phyloP scores from a whole-genome alignment of 1,140 invertebrate genomes.

The Neomicropteryx cornuta region DNA sequence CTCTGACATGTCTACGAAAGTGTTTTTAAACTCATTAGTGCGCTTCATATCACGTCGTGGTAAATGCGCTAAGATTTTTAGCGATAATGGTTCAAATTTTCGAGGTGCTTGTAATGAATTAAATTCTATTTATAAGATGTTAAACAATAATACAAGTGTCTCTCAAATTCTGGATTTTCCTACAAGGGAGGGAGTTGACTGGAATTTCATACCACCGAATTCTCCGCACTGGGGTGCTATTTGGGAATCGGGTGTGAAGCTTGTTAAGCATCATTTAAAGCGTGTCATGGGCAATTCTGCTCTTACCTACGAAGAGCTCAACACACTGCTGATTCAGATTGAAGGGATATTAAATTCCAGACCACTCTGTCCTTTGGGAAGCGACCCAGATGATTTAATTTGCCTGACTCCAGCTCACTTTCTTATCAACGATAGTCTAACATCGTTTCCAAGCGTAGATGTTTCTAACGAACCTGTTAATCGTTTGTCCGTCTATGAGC shows the following conservation, averaged over 20 bases:
- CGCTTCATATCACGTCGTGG: conserved; percentile 24
- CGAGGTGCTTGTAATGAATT: conserved; percentile 11
- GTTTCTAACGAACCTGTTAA: not conserved
- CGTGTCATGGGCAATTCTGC: conserved; percentile 12
- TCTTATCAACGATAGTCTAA: conserved; percentile 20
- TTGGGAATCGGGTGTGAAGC: conserved; percentile 20
- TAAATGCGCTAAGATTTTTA: conserved; percentile 14
- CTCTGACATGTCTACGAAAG: conserved; percentile 8
- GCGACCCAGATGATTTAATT: conserved; percentile 16
- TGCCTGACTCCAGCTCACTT: conserved; percentile 26
- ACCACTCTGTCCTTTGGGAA: conserved; percentile 17
- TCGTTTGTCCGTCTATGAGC: conserved; percentile 2
- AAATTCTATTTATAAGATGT: conserved; percentile 1
- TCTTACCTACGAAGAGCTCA: conserved; percentile 15
- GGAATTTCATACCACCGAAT: conserved; percentile 16
- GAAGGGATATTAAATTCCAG: conserved; percentile 19
- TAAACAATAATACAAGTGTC: conserved; percentile 6
- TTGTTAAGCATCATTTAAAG: conserved; percentile 17
- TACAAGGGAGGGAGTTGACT: conserved; percentile 13
- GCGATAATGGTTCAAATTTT: conserved; percentile 22
- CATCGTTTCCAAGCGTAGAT: conserved; percentile 10
- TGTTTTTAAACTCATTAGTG: conserved; percentile 22
- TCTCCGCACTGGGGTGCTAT: conserved; percentile 20
- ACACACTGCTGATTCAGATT: conserved; percentile 11
- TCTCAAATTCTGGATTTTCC: not conserved